These are phyloP conservation scores for Noctuana brunneofusca DNA, from an alignment of 2,888 invertebrate genomes.

Conservation along the genomic window DNA sequence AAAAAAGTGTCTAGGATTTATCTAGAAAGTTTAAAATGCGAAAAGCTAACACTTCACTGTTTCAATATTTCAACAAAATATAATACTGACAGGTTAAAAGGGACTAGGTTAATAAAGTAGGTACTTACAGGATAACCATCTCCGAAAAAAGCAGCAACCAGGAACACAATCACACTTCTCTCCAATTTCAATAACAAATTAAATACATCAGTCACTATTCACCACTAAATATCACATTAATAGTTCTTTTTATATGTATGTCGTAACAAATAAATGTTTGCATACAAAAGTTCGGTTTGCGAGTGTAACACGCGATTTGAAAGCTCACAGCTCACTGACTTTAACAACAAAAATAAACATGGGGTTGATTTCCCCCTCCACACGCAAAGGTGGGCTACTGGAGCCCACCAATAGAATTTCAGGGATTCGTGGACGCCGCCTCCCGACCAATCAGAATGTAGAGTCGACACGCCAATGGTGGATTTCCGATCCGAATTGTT, in stretches of 20 bases:
- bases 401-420: constrained; percentile 53
- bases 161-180: constrained; percentile 19
- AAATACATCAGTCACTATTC: constrained; percentile 48
- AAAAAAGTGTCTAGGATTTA: too few relatives aligned
- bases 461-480: constrained; percentile 55
- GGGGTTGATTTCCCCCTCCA: constrained; percentile 73
- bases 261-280: constrained; percentile 28
- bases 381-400: constrained; percentile 51
- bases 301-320: constrained; percentile 51
- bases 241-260: constrained; percentile 1
- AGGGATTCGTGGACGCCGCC: constrained; percentile 55
- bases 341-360: constrained; percentile 78
- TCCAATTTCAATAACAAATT: constrained; percentile 12
- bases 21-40: too few relatives aligned
- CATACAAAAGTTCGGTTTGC: constrained; percentile 34
- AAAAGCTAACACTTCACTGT: too few relatives aligned
- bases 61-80: too few relatives aligned
- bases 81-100: too few relatives aligned
- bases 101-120: neutral
- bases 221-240: constrained; percentile 38
- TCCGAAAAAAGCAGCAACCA: constrained; percentile 55
- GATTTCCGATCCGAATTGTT: constrained; percentile 45
- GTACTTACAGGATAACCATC: constrained; percentile 79
- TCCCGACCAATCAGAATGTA: constrained; percentile 59
- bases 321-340: constrained; percentile 76